Evolutionary conservation across 2,113 vertebrate species (phyloP).

Genomic region (Actenoides lindsayi): DNA sequence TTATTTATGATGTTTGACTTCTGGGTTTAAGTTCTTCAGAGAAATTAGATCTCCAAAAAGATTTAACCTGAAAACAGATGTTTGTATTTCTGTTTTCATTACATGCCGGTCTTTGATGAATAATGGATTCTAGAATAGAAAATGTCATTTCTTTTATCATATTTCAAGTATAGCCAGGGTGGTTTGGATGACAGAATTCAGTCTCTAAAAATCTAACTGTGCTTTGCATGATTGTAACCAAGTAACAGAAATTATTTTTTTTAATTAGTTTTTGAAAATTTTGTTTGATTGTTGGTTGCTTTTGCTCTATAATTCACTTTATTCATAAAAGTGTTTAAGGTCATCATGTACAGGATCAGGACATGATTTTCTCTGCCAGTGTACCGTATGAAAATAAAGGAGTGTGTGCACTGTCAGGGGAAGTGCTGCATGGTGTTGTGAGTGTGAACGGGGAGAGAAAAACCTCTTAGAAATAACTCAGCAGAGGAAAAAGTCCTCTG

Average conservation of each 20-base stretch:
- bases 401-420: not conserved
- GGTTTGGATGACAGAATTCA: not conserved
- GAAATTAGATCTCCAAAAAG: slow-evolving; percentile 11
- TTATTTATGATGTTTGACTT: slow-evolving; percentile 38
- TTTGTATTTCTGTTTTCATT: slow-evolving; percentile 38
- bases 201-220: not conserved
- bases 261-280: not conserved
- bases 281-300: not conserved
- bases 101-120: slow-evolving; percentile 6
- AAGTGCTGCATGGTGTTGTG: not conserved
- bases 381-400: not conserved
- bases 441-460: not conserved
- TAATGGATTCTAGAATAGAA: slow-evolving; percentile 43
- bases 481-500: not conserved
- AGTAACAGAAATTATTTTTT: not conserved
- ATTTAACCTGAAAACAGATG: slow-evolving; percentile 37
- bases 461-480: not conserved
- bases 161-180: not conserved
- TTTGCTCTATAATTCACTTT: not conserved
- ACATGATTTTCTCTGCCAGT: not conserved
- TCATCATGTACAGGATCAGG: not conserved
- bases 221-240: not conserved
- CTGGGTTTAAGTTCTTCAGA: slow-evolving; percentile 24
- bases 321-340: not conserved
- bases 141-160: slow-evolving; percentile 37